phyloP scores from a whole-genome alignment of 2,888 invertebrate species.

The Podotricha telesiphe region DNA sequence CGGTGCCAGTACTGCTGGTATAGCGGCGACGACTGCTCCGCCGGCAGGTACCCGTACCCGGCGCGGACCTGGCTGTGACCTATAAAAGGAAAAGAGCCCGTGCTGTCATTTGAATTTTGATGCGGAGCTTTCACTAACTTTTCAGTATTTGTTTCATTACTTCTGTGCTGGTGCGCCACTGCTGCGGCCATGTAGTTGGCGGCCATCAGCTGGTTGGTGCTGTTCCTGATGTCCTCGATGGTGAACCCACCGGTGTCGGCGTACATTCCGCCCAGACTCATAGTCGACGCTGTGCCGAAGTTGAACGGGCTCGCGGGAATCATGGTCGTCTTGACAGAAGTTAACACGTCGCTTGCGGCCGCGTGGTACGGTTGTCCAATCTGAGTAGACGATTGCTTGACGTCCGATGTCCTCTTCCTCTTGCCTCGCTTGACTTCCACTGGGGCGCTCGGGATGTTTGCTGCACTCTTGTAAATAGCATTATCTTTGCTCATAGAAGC shows the following conservation, averaged over 20 bases:
- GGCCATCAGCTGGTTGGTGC: slow-evolving; percentile 85
- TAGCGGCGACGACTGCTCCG: slow-evolving; percentile 86
- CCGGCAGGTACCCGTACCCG: slow-evolving; percentile 85
- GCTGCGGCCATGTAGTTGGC: slow-evolving; percentile 79
- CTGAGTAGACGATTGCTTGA: slow-evolving; percentile 59
- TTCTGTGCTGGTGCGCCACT: slow-evolving; percentile 75
- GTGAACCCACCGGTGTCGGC: slow-evolving; percentile 87
- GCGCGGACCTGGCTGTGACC: slow-evolving; percentile 84
- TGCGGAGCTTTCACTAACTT: slow-evolving; percentile 78
- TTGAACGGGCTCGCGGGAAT: slow-evolving; percentile 93
- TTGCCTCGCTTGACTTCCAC: slow-evolving; percentile 67
- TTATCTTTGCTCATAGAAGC: slow-evolving; percentile 67
- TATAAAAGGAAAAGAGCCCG: slow-evolving; percentile 84
- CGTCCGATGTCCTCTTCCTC: slow-evolving; percentile 67
- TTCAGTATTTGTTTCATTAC: slow-evolving; percentile 63
- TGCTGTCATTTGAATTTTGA: slow-evolving; percentile 69
- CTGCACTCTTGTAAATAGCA: slow-evolving; percentile 63
- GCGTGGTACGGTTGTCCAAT: slow-evolving; percentile 81
- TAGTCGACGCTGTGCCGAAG: slow-evolving; percentile 88
- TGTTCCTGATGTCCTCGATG: slow-evolving; percentile 86
- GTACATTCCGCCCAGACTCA: slow-evolving; percentile 84
- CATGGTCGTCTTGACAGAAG: slow-evolving; percentile 82
- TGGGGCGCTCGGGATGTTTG: slow-evolving; percentile 54
- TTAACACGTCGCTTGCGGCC: slow-evolving; percentile 74
- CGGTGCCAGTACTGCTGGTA: slow-evolving; percentile 89